These are phyloP conservation scores for Microchirus variegatus DNA, from an alignment of 2,797 vertebrate genomes.

Conservation along the genomic window DNA sequence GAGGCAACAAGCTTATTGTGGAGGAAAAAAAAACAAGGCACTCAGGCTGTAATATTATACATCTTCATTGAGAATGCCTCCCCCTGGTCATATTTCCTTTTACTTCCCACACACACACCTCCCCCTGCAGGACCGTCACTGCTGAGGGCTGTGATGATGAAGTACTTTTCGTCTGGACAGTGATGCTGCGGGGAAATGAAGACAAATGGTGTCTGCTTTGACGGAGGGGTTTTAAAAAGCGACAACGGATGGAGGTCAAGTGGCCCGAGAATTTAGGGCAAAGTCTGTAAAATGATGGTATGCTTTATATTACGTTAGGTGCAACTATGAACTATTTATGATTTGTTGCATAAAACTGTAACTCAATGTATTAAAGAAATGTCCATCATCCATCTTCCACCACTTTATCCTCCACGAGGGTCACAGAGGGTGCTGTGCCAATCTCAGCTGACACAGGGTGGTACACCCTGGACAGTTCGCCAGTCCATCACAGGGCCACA, in stretches of 20 bases:
- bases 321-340: too few species aligned
- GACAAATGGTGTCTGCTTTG: constrained; percentile 31
- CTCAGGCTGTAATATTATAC: constrained; percentile 9
- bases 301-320: too few species aligned
- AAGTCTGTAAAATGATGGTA: not conserved
- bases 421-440: too few species aligned
- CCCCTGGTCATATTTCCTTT: not conserved
- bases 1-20: constrained; percentile 18
- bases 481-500: too few species aligned
- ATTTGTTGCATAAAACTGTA: too few species aligned
- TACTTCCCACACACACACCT: constrained; percentile 25
- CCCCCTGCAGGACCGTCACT: constrained; percentile 21
- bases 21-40: constrained; percentile 8
- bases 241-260: constrained; percentile 23
- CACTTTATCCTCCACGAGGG: too few species aligned
- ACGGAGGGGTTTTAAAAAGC: constrained; percentile 16
- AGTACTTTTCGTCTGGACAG: constrained; percentile 29
- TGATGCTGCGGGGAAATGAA: constrained; percentile 27
- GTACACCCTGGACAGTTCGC: too few species aligned
- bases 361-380: too few species aligned
- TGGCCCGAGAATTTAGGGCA: not conserved
- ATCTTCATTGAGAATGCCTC: constrained; percentile 8
- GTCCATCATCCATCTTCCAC: too few species aligned
- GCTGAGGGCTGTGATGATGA: constrained; percentile 47
- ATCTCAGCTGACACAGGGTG: too few species aligned